phyloP scores from a whole-genome alignment of 37 sponge, comb jelly and placozoan species.

The Beroe forskalii region DNA sequence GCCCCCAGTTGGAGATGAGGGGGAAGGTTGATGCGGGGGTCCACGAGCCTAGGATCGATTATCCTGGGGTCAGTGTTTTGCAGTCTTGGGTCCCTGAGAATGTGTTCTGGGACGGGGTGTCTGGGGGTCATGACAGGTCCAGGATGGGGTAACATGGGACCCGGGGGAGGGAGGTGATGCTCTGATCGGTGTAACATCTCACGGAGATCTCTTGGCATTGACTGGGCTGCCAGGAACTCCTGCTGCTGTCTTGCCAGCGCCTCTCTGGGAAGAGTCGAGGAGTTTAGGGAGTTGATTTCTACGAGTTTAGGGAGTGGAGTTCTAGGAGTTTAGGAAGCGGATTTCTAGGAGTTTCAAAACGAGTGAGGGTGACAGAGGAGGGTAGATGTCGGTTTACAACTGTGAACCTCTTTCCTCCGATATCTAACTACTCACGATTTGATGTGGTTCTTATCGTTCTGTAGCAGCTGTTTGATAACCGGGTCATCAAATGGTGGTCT shows the following conservation, averaged over 20 bases:
- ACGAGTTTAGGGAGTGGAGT: too few relatives aligned
- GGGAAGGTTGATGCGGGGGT: slow-evolving; percentile 43
- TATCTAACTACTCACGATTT: background rate
- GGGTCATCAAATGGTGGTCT: background rate
- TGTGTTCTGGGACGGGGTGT: slow-evolving; percentile 23
- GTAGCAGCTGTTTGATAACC: slow-evolving; percentile 3
- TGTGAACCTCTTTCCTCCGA: too few relatives aligned
- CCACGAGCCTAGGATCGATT: slow-evolving; percentile 27
- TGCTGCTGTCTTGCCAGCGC: background rate
- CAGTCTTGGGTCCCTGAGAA: background rate
- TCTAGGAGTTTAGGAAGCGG: too few relatives aligned
- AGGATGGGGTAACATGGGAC: slow-evolving; percentile 62
- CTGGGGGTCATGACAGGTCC: slow-evolving; percentile 38
- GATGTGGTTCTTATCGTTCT: slow-evolving; percentile 1
- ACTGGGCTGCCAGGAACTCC: background rate
- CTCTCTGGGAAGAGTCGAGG: slow-evolving; percentile 50
- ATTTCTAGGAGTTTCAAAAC: too few relatives aligned
- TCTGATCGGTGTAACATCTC: slow-evolving; percentile 42
- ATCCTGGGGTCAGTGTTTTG: background rate
- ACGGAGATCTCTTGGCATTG: slow-evolving; percentile 7
- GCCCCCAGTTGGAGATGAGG: background rate
- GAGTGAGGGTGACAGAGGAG: too few relatives aligned
- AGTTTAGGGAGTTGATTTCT: too few relatives aligned
- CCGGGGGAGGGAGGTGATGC: slow-evolving; percentile 60
- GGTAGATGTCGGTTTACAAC: too few relatives aligned